Percentiles rank a stretch among this genome's conserved stretches.
These are phyloP conservation scores for Ameiurus melas DNA, from an alignment of 2,113 vertebrate genomes.

Conservation along the genomic window DNA sequence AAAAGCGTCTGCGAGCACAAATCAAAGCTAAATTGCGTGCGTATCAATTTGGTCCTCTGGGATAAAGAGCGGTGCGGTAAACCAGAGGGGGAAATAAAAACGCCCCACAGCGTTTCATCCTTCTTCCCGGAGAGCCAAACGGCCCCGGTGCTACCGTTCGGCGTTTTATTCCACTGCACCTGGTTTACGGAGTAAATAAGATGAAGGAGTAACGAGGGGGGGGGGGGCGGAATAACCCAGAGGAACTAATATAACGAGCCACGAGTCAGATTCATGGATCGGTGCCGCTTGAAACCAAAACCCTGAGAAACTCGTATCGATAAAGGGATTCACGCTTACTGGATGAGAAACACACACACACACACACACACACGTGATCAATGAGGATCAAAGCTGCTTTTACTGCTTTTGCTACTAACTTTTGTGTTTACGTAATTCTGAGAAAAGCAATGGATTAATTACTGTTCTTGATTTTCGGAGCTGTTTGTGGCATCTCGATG, in stretches of 20 bases:
- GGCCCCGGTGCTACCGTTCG: background rate
- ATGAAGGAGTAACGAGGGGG: background rate
- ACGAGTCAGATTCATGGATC: background rate
- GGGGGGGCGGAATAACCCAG: background rate
- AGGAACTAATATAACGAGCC: background rate
- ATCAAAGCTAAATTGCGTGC: background rate
- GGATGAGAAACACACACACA: background rate
- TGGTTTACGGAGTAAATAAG: background rate
- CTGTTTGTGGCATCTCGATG: background rate
- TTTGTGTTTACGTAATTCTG: background rate
- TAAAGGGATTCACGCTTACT: background rate
- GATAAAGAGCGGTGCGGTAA: background rate
- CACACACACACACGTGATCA: constrained; percentile 6
- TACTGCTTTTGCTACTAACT: background rate
- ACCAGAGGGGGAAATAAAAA: background rate
- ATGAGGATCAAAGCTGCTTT: background rate
- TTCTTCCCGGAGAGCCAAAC: background rate
- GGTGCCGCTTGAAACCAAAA: background rate
- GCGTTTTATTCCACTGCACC: background rate
- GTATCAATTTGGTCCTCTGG: background rate
- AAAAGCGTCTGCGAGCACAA: background rate
- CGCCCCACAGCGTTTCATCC: too few relatives aligned
- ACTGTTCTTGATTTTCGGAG: background rate
- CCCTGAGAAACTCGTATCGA: background rate
- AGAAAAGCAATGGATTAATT: background rate